These are phyloP conservation scores for Propithecus coquereli DNA, from an alignment of 2,113 vertebrate genomes.

Conservation along the genomic window DNA sequence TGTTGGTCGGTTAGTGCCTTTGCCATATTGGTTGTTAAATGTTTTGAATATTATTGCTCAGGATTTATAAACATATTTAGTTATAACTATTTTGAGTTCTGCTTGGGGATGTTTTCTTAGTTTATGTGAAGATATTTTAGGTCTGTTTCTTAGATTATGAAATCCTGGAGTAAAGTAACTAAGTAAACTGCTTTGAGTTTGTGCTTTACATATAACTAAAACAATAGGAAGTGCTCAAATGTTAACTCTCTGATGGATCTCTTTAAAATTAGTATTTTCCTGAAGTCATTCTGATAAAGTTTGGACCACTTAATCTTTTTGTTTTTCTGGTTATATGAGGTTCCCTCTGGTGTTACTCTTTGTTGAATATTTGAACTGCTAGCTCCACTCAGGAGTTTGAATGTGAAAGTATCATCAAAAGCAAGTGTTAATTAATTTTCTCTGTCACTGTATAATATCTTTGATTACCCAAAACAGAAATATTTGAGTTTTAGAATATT, in stretches of 20 bases:
- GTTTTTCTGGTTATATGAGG: background rate
- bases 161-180: background rate
- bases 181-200: background rate
- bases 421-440: background rate
- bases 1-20: background rate
- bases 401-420: background rate
- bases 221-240: background rate
- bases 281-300: background rate
- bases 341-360: background rate
- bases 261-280: background rate
- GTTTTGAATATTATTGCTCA: background rate
- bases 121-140: background rate
- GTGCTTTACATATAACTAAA: background rate
- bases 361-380: background rate
- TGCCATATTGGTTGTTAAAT: background rate
- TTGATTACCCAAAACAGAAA: background rate
- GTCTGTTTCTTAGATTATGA: background rate
- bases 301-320: background rate
- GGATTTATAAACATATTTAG: background rate
- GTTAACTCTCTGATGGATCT: background rate
- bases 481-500: background rate
- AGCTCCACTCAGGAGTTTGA: background rate
- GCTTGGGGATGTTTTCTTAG: background rate
- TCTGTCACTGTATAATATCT: background rate
- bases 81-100: slow-evolving; percentile 1